These are phyloP conservation scores for Papilio dardanus DNA, from an alignment of 1,140 invertebrate genomes.

Conservation along the genomic window DNA sequence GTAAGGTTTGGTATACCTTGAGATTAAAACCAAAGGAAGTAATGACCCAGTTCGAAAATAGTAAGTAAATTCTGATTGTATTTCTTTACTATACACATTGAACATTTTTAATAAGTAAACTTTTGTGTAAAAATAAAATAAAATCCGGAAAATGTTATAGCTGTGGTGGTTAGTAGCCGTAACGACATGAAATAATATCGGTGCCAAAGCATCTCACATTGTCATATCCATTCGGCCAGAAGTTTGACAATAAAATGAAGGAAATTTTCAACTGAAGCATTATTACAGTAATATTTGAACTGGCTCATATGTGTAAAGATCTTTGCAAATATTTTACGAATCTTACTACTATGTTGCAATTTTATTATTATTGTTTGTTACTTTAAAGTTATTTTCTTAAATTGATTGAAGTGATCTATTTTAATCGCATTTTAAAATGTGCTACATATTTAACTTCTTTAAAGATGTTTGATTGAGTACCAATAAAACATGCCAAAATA, in stretches of 20 bases:
- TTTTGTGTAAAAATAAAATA: background rate
- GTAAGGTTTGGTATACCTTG: background rate
- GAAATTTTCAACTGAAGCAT: constrained; percentile 17
- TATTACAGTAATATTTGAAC: constrained; percentile 3
- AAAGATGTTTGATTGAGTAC: no score
- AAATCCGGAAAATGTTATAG: constrained; percentile 16
- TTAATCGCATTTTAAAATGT: no score
- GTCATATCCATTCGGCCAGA: constrained; percentile 12
- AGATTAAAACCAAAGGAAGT: no score
- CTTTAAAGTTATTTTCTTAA: background rate
- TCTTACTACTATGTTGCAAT: background rate
- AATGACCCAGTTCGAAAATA: background rate
- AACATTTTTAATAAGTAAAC: background rate
- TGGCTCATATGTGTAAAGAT: background rate
- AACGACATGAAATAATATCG: constrained; percentile 1
- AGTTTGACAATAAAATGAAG: constrained; percentile 19
- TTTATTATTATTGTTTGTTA: background rate
- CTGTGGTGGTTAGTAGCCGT: background rate
- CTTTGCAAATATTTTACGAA: background rate
- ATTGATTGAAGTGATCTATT: background rate
- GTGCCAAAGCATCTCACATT: constrained; percentile 32
- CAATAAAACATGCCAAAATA: no score
- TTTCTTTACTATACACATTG: no score
- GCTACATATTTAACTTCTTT: no score
- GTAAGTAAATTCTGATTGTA: no score